Conservation (phyloP, 2,797 vertebrate genomes). For the Gallinago nigripennis region DNA sequence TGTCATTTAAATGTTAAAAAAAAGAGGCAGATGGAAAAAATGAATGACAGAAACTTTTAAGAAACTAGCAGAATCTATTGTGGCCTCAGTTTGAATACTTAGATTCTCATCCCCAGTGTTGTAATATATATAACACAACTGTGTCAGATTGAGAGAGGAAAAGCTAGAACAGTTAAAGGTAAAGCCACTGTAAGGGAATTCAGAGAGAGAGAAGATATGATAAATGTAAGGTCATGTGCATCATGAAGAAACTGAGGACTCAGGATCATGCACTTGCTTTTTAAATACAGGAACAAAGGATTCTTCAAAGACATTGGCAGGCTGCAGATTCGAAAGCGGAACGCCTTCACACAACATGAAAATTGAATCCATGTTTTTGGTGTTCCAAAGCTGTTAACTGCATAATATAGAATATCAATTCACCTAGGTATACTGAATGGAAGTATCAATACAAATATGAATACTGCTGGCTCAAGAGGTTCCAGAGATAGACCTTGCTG, state of each 20-base stretch:
- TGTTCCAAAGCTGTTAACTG: neutral
- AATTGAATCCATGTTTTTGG: neutral
- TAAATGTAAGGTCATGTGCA: neutral
- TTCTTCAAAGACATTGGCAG: neutral
- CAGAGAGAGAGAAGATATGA: neutral
- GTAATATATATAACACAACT: neutral
- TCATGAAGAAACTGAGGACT: neutral
- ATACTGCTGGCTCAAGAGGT: neutral
- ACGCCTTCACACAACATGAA: neutral
- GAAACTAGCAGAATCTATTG: neutral
- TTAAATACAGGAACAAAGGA: neutral
- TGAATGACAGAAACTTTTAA: neutral
- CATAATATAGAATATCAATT: neutral
- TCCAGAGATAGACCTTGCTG: neutral
- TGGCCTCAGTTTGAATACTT: neutral
- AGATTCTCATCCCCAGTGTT: neutral
- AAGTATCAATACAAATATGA: neutral
- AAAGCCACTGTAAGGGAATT: neutral
- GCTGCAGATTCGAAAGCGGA: neutral
- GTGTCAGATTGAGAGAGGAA: neutral
- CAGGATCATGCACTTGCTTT: rapidly evolving
- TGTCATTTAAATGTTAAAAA: neutral
- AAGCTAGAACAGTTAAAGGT: neutral
- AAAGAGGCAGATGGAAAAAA: neutral
- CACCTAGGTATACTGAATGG: neutral